These are phyloP conservation scores for Malthinus seriepunctatus DNA, from an alignment of 2,888 invertebrate species.

Conservation along the genomic window DNA sequence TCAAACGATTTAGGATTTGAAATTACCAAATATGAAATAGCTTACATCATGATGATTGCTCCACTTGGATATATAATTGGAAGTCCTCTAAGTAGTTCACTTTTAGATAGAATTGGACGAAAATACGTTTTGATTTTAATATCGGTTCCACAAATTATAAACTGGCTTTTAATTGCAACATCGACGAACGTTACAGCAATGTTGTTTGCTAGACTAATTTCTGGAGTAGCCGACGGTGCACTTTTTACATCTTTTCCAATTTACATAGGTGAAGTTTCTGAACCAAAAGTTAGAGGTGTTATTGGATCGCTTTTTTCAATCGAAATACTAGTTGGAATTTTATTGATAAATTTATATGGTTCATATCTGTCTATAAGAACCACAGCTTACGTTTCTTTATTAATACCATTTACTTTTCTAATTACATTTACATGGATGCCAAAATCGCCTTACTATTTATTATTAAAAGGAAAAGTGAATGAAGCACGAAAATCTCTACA, in stretches of 20 bases:
- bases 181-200: constrained; percentile 5
- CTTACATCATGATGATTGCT: constrained; percentile 32
- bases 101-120: constrained; percentile 42
- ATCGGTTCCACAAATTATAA: constrained; percentile 39
- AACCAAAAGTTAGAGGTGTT: constrained; percentile 33
- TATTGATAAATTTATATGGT: constrained; percentile 57
- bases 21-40: constrained; percentile 25
- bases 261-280: constrained; percentile 35
- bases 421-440: constrained; percentile 64
- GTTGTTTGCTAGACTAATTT: constrained; percentile 22
- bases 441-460: constrained; percentile 53
- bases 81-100: constrained; percentile 25
- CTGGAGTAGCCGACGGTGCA: constrained; percentile 33
- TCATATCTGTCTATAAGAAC: constrained; percentile 59
- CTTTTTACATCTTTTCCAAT: constrained; percentile 34
- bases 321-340: constrained; percentile 34
- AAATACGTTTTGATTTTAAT: constrained; percentile 41
- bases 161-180: constrained; percentile 38
- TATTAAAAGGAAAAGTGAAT: constrained; percentile 37
- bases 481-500: constrained; percentile 38
- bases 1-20: constrained; percentile 18
- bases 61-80: constrained; percentile 28
- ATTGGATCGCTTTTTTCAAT: constrained; percentile 27
- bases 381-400: constrained; percentile 60
- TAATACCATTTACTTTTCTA: constrained; percentile 61